Percentiles rank a stretch among this genome's conserved stretches.
These are phyloP conservation scores for Thunnus thynnus DNA, from an alignment of 2,113 vertebrate species.

Conservation along the genomic window DNA sequence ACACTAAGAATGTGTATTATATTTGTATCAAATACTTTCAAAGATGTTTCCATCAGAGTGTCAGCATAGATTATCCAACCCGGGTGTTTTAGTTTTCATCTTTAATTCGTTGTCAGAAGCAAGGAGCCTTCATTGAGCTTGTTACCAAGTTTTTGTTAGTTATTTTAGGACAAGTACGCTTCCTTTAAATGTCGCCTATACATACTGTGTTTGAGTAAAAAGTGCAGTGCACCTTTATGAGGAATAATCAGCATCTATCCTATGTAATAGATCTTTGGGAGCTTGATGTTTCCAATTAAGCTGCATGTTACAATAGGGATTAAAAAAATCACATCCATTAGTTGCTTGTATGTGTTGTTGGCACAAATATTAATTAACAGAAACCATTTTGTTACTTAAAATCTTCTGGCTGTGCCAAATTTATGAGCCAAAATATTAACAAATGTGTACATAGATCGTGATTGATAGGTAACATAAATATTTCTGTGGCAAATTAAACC, in stretches of 20 bases:
- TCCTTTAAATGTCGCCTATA: neutral
- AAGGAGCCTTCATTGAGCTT: too few species aligned
- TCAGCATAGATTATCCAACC: conserved; percentile 10
- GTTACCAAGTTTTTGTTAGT: too few species aligned
- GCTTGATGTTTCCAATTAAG: conserved; percentile 6
- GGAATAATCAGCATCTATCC: neutral
- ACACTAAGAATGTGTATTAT: conserved; percentile 5
- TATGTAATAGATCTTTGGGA: neutral
- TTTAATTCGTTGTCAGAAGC: too few species aligned
- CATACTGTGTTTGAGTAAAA: too few species aligned
- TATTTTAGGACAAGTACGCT: too few species aligned
- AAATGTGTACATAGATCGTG: neutral
- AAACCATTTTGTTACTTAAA: conserved; percentile 1
- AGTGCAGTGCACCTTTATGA: neutral
- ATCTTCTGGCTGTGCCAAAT: neutral
- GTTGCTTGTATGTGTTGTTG: neutral
- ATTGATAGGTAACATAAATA: neutral
- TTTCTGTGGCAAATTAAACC: conserved; percentile 1
- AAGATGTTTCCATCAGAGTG: conserved; percentile 21
- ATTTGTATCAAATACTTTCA: neutral
- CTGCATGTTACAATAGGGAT: conserved; percentile 6
- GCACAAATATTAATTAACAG: conserved; percentile 13
- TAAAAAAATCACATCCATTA: conserved; percentile 5
- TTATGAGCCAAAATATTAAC: neutral
- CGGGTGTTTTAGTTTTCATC: too few species aligned